Evolutionary conservation across 2,888 invertebrate species (phyloP).

Genomic region (Netelia melanura): DNA sequence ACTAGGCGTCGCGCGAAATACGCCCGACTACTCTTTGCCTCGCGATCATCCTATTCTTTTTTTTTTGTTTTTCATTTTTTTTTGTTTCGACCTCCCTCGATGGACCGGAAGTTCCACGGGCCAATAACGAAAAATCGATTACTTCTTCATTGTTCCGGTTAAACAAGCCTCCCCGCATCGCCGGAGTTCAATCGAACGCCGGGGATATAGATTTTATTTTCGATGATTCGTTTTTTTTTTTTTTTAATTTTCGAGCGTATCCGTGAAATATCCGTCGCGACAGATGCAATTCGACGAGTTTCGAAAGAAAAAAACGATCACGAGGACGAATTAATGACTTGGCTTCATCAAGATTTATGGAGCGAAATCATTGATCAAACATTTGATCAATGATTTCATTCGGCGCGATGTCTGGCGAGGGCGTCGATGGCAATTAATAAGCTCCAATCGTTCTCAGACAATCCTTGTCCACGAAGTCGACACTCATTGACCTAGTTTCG

Average conservation of each 20-base stretch:
- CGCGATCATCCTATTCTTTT: constrained; percentile 19
- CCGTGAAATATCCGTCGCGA: background rate
- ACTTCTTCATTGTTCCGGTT: constrained; percentile 54
- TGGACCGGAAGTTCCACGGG: constrained; percentile 35
- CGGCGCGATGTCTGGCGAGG: constrained; percentile 5
- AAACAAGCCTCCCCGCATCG: constrained; percentile 19
- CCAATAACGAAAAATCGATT: constrained; percentile 62
- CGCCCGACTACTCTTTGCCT: constrained; percentile 16
- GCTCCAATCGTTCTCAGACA: constrained; percentile 26
- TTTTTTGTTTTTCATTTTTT: constrained; percentile 3
- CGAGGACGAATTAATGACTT: background rate
- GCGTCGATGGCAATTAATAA: constrained; percentile 50
- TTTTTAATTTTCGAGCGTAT: background rate
- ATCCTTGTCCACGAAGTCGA: constrained; percentile 32
- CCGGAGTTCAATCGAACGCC: constrained; percentile 31
- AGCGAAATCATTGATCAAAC: constrained; percentile 54
- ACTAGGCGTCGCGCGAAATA: constrained; percentile 42
- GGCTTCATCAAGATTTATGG: background rate
- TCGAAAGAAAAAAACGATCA: background rate
- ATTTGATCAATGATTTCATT: constrained; percentile 41
- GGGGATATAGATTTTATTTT: constrained; percentile 18
- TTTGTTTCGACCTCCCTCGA: background rate
- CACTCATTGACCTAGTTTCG: constrained; percentile 46
- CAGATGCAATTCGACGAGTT: background rate
- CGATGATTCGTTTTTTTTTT: constrained; percentile 8